phyloP scores from a whole-genome alignment of 2,113 vertebrate species.

The Ondatra zibethicus region DNA sequence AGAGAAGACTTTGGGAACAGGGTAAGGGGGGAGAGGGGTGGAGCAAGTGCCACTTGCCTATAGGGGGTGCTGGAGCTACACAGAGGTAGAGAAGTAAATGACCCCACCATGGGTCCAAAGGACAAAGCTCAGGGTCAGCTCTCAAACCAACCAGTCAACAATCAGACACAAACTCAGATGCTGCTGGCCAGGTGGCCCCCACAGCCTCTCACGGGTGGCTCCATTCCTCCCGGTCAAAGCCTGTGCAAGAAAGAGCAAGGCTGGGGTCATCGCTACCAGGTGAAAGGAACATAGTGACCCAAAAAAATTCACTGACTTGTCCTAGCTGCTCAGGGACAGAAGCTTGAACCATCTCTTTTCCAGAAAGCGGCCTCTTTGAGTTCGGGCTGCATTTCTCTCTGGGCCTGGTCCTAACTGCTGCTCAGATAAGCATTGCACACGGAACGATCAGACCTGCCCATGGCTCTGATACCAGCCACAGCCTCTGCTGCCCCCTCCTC shows the following conservation, averaged over 20 bases:
- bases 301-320: not conserved
- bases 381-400: not conserved
- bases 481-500: not conserved
- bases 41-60: not conserved
- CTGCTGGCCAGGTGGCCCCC: not conserved
- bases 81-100: not conserved
- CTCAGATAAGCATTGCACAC: accelerated
- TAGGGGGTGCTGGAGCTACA: not conserved
- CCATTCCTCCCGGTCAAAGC: not conserved
- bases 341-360: not conserved
- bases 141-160: not conserved
- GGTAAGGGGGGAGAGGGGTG: not conserved
- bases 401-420: not conserved
- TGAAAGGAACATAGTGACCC: accelerated
- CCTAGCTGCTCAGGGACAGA: not conserved
- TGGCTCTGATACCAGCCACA: accelerated
- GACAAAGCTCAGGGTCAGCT: not conserved
- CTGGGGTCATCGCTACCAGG: accelerated
- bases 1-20: not conserved
- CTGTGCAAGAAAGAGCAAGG: not conserved
- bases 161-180: not conserved
- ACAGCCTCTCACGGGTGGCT: not conserved
- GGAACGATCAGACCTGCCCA: accelerated
- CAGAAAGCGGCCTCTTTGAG: not conserved
- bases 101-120: not conserved